Percentiles rank a stretch among this genome's conserved stretches.
Conservation (phyloP, 2,888 invertebrate genomes). For the Cylindroiulus punctatus region DNA sequence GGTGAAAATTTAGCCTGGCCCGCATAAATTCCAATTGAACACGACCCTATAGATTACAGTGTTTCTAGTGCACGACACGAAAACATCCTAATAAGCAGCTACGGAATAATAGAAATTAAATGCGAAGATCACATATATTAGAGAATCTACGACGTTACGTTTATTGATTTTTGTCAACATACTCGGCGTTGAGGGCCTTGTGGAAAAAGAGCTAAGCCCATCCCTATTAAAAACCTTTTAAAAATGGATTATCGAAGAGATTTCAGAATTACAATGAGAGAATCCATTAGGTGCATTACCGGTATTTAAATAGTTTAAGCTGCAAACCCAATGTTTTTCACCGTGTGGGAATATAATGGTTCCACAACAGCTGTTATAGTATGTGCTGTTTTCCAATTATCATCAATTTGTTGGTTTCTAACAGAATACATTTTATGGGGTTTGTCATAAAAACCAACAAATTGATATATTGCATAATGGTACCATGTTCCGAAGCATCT, state of each 20-base stretch:
- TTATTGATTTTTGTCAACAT: background rate
- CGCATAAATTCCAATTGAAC: conserved; percentile 8
- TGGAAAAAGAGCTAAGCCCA: background rate
- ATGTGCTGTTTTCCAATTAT: no score
- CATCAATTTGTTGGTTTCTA: no score
- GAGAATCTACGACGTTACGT: background rate
- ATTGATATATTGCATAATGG: no score
- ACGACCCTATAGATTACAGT: background rate
- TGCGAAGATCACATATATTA: background rate
- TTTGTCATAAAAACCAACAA: no score
- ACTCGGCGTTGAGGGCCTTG: background rate
- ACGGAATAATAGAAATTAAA: background rate
- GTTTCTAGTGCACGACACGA: background rate
- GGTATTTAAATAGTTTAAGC: background rate
- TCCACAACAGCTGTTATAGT: no score
- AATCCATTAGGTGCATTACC: background rate
- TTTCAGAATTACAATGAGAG: background rate
- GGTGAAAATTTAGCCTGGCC: background rate
- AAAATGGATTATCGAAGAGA: background rate
- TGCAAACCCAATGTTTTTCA: background rate
- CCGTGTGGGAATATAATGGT: no score
- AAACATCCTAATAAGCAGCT: background rate
- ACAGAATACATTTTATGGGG: no score
- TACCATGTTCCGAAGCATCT: no score
- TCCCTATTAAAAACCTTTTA: conserved; percentile 24